Percentiles rank a stretch among this genome's conserved stretches.
Conservation (phyloP, 1,140 invertebrate species). For the Tetramorium parvispinum region DNA sequence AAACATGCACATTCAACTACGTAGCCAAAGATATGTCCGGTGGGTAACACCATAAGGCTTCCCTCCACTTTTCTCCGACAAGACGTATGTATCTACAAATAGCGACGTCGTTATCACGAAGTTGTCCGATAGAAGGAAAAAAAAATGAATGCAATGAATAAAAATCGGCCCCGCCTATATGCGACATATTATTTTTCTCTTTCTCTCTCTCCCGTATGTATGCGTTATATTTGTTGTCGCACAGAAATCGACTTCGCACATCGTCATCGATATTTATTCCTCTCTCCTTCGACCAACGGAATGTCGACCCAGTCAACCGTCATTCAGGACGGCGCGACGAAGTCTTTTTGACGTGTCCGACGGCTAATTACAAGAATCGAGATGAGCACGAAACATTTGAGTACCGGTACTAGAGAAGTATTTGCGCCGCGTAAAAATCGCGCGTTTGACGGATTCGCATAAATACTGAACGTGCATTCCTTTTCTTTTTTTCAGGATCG, state of each 20-base stretch:
- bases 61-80: no score
- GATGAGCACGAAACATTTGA: constrained; percentile 74
- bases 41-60: no score
- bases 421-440: neutral
- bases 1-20: no score
- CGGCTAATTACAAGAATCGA: neutral
- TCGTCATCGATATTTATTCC: constrained; percentile 44
- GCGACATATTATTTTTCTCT: no score
- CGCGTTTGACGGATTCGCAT: neutral
- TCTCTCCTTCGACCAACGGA: neutral
- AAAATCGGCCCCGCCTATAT: no score
- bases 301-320: constrained; percentile 15
- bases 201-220: neutral
- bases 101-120: no score
- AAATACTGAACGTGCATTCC: neutral
- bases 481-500: constrained; percentile 86
- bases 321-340: neutral
- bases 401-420: constrained; percentile 60
- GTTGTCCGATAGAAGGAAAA: neutral
- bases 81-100: no score
- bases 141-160: neutral
- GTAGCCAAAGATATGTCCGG: no score
- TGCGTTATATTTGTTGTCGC: neutral
- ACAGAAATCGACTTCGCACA: neutral
- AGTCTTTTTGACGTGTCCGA: neutral